phyloP scores from a whole-genome alignment of 1,140 invertebrate genomes.

The Camponotus pennsylvanicus region DNA sequence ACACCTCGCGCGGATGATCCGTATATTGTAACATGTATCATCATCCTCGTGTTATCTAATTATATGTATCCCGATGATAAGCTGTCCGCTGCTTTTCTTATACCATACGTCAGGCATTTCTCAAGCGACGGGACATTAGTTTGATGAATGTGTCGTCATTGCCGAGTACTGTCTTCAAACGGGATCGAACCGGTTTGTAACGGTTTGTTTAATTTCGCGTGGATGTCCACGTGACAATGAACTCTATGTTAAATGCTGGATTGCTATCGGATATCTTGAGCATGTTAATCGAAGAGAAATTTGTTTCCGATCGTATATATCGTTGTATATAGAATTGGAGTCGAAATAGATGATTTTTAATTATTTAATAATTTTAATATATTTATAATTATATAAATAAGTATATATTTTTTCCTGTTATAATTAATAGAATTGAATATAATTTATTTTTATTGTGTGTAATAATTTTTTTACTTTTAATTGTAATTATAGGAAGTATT shows the following conservation, averaged over 20 bases:
- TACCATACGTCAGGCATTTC: not conserved
- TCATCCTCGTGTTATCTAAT: conserved; percentile 26
- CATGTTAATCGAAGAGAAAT: not conserved
- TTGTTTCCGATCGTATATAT: not conserved
- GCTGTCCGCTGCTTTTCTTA: not conserved
- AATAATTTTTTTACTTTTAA: not conserved
- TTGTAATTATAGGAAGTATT: conserved; percentile 34
- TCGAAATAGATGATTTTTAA: not conserved
- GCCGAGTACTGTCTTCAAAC: conserved; percentile 24
- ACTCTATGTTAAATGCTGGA: not conserved
- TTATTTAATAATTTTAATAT: not conserved
- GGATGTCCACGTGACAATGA: conserved; percentile 30
- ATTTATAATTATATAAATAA: not conserved
- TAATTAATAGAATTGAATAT: not conserved
- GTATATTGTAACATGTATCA: conserved; percentile 3
- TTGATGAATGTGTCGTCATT: conserved; percentile 13
- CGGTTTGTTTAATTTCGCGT: conserved; percentile 49
- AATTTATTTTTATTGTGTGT: not conserved
- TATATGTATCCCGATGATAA: conserved; percentile 16
- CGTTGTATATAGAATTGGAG: not conserved
- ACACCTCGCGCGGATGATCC: not conserved
- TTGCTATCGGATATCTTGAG: not conserved
- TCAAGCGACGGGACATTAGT: conserved; percentile 8
- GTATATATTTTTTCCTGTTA: not conserved
- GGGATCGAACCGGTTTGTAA: conserved; percentile 48